Evolutionary conservation across 2,888 invertebrate genomes (phyloP), one percentile per base, ranked within the genome.

Genomic region (Drosophila setosimentum): DNA sequence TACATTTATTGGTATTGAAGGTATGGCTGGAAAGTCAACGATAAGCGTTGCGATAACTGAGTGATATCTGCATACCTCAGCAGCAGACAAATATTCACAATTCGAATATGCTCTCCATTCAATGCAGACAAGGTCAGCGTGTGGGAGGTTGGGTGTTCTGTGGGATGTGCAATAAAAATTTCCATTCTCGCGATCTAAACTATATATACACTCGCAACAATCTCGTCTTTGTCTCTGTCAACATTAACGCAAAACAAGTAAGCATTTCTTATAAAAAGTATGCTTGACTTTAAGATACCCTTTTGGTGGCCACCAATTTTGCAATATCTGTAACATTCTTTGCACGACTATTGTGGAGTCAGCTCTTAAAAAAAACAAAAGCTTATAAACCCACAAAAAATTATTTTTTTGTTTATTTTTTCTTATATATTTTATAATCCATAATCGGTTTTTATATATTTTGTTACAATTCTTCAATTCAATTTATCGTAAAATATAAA

Each of bases 41-140:
- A 73, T 84, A 86, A 88, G 83, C 81, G 80, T 66, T 54, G 54
- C 71, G 83, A 83, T 89, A 87, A 68, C 78, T 68, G 48, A 64
- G 49, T 16, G 45, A 59, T 77, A 78, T 83, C 79, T 87, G 84
- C 84, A 89, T 87, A 81, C 70, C 89, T 61, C 65, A 57, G 49
- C 69, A 45, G 24, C 45, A 21, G 57, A 51, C 21, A 51, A 48
- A 48, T 68, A 59, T 68, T 66, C 66, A 45, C 54, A 35, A n/a
- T 18, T 37, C 32, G 27, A n/a, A 13, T 37, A 29, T 29, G 37
- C 27, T 37, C 33, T 54, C 54, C 54, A 37, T 37, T 54, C 35
- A 55, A 8, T 24, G 27, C 27, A n/a, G 35, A 37, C 54, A 54
- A 35, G 54, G 53, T 18, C 53, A 24, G 16, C 11, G 33, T 6